Conservation (phyloP, 2,888 invertebrate species). For the Ypsolopha sequella region DNA sequence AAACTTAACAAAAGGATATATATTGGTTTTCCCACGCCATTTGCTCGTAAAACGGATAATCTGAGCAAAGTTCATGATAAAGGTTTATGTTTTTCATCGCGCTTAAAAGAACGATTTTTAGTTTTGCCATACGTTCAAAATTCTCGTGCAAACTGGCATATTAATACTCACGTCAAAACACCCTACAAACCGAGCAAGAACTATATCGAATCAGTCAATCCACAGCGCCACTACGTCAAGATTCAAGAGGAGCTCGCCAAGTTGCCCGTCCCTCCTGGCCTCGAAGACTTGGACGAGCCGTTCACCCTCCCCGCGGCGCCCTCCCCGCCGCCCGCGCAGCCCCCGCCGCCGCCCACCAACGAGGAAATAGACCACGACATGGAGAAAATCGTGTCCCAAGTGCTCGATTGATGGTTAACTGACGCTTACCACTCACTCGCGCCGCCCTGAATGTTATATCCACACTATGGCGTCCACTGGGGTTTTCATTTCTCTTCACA, state of each 20-base stretch:
- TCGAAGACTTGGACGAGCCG: slow-evolving; percentile 78
- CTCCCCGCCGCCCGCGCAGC: slow-evolving; percentile 16
- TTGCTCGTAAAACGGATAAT: too few relatives aligned
- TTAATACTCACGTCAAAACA: too few relatives aligned
- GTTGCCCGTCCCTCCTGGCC: slow-evolving; percentile 82
- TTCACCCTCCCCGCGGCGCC: slow-evolving; percentile 52
- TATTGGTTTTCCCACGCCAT: too few relatives aligned
- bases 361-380: slow-evolving; percentile 79
- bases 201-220: slow-evolving; percentile 8
- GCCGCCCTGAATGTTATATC: background rate
- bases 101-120: too few relatives aligned
- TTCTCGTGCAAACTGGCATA: too few relatives aligned
- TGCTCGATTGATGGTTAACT: slow-evolving; percentile 61
- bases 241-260: slow-evolving; percentile 89
- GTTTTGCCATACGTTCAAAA: background rate
- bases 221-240: slow-evolving; percentile 83
- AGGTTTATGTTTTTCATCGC: too few relatives aligned
- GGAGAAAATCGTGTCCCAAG: slow-evolving; percentile 82
- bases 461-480: background rate
- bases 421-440: background rate
- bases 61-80: too few relatives aligned
- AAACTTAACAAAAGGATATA: too few relatives aligned
- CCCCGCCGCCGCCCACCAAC: slow-evolving; percentile 36
- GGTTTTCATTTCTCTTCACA: background rate
- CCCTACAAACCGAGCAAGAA: too few relatives aligned